phyloP scores from a whole-genome alignment of 1,140 invertebrate genomes.

The Nasonia longicornis region DNA sequence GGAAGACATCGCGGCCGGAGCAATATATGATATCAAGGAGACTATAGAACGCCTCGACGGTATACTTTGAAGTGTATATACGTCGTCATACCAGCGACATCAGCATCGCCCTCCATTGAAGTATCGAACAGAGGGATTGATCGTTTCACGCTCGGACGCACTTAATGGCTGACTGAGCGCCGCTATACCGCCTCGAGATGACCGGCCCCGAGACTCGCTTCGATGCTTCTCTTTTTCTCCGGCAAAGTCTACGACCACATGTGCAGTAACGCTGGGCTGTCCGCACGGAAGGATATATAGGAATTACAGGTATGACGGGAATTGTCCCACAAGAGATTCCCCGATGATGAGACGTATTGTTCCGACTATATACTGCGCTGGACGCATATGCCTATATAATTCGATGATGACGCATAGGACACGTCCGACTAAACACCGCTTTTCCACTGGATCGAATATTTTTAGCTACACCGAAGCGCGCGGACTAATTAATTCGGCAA shows the following conservation, averaged over 20 bases:
- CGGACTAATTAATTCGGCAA: too few relatives aligned
- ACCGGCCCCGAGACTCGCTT: neutral
- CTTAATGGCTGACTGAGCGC: slow-evolving; percentile 58
- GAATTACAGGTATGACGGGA: too few relatives aligned
- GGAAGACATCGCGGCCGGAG: too few relatives aligned
- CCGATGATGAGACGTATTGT: too few relatives aligned
- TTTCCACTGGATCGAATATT: neutral
- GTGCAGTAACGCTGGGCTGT: neutral
- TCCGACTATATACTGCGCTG: too few relatives aligned
- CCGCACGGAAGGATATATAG: too few relatives aligned
- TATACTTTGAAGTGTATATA: slow-evolving; percentile 17
- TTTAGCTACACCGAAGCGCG: neutral
- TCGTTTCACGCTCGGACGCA: slow-evolving; percentile 59
- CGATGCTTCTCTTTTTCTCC: neutral
- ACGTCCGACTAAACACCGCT: neutral
- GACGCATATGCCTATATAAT: too few relatives aligned
- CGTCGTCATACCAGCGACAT: too few relatives aligned
- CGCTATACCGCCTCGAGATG: slow-evolving; percentile 36
- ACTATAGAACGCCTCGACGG: neutral
- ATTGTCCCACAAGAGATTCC: too few relatives aligned
- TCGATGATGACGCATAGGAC: too few relatives aligned
- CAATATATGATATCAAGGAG: neutral
- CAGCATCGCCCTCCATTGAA: slow-evolving; percentile 38
- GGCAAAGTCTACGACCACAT: neutral
- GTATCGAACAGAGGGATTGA: slow-evolving; percentile 55